Evolutionary conservation across 2,888 invertebrate species (phyloP).

Genomic region (Sinohyriopsis cumingii): DNA sequence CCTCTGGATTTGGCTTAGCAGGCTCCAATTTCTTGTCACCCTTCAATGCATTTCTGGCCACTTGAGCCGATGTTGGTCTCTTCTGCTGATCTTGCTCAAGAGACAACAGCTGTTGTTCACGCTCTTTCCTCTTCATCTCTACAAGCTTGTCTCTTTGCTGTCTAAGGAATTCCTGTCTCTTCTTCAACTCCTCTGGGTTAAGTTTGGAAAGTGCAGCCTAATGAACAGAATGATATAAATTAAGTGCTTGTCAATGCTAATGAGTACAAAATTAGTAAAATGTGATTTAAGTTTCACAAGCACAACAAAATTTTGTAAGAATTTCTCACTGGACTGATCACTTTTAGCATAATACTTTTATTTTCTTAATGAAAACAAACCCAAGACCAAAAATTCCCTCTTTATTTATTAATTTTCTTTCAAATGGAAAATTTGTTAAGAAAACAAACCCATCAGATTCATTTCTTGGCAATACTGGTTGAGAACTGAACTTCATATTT

Average conservation of each 20-base stretch:
- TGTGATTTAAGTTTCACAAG: no score
- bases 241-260: not conserved
- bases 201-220: slow-evolving; percentile 64
- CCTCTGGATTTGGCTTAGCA: slow-evolving; percentile 50
- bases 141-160: slow-evolving; percentile 92
- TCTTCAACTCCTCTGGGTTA: slow-evolving; percentile 63
- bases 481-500: no score
- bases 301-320: no score
- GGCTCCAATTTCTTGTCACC: slow-evolving; percentile 16
- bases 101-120: slow-evolving; percentile 83
- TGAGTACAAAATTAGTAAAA: not conserved
- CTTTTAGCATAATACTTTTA: no score
- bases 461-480: no score
- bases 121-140: slow-evolving; percentile 89
- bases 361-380: no score
- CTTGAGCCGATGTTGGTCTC: slow-evolving; percentile 83
- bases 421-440: no score
- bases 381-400: no score
- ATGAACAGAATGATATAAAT: slow-evolving; percentile 1
- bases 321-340: no score
- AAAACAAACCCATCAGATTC: no score
- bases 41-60: slow-evolving; percentile 80
- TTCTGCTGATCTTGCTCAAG: slow-evolving; percentile 74
- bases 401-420: no score
- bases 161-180: slow-evolving; percentile 86